A percentile compares a stretch with the other conserved stretches of the same genome.
Evolutionary conservation across 2,113 vertebrate genomes (phyloP).

Genomic region (Zosterops pallidus): DNA sequence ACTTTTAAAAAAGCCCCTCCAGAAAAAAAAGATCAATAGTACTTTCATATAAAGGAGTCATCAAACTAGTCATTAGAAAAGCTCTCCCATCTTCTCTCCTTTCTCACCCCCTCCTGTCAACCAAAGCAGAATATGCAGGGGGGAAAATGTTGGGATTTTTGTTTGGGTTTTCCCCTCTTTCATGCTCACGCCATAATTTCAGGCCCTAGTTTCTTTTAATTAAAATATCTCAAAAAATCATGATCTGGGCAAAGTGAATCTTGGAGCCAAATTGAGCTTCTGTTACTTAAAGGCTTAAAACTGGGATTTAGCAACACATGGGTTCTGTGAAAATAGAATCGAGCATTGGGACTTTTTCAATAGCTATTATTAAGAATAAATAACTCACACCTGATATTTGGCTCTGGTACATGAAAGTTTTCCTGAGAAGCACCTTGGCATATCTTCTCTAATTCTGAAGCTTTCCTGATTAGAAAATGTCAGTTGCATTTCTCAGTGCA

Average conservation of each 20-base stretch:
- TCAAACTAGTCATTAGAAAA: neutral
- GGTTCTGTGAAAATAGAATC: neutral
- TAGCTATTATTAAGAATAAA: neutral
- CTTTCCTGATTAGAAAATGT: neutral
- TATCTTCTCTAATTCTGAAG: neutral
- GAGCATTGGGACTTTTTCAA: neutral
- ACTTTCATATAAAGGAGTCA: neutral
- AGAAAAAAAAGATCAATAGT: neutral
- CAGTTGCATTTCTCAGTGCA: neutral
- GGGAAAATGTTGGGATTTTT: neutral
- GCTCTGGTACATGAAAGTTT: neutral
- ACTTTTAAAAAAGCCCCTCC: neutral
- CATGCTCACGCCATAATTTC: neutral
- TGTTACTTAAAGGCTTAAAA: neutral
- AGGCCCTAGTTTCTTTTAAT: neutral
- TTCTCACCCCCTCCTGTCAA: neutral
- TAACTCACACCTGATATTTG: neutral
- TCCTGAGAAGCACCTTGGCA: neutral
- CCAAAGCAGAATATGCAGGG: neutral
- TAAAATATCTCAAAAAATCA: neutral
- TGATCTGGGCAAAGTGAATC: neutral
- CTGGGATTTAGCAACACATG: neutral
- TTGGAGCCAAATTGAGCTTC: neutral
- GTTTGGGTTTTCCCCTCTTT: fast-evolving
- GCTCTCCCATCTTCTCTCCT: neutral